A percentile compares a stretch with the other conserved stretches of the same genome.
These are phyloP conservation scores for Exephanes ischioxanthus DNA, from an alignment of 2,888 invertebrate genomes.

Conservation along the genomic window DNA sequence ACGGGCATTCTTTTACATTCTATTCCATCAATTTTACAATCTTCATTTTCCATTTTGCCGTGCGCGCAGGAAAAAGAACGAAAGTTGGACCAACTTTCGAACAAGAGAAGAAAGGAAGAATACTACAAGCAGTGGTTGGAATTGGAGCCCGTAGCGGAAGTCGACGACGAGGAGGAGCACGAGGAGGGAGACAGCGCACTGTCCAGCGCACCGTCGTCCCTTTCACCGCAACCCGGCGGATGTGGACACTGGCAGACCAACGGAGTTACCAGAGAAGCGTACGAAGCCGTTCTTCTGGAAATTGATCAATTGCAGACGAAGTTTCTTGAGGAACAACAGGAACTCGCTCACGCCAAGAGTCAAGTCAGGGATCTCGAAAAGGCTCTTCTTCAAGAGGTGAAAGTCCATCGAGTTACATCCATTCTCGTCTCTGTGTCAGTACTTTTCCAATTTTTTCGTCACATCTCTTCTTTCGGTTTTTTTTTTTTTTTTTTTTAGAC, in stretches of 20 bases:
- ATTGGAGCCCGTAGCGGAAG: constrained; percentile 82
- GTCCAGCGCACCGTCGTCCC: constrained; percentile 90
- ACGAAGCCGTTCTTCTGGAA: constrained; percentile 83
- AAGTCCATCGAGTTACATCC: constrained; percentile 27
- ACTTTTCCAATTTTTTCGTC: neutral
- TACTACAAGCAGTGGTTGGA: constrained; percentile 82
- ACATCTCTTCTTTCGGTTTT: neutral
- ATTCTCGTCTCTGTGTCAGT: neutral
- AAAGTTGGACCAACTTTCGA: constrained; percentile 80
- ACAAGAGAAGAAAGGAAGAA: constrained; percentile 80
- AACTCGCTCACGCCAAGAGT: constrained; percentile 85
- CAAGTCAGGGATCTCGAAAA: constrained; percentile 86
- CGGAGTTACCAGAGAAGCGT: constrained; percentile 78
- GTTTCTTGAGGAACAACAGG: constrained; percentile 82
- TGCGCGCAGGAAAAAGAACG: constrained; percentile 79
- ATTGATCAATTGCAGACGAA: constrained; percentile 79
- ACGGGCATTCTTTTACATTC: neutral
- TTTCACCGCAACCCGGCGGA: constrained; percentile 88
- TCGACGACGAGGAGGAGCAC: constrained; percentile 81
- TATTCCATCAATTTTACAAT: neutral
- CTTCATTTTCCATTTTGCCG: neutral
- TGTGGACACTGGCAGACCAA: constrained; percentile 74
- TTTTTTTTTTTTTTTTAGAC: constrained; percentile 71
- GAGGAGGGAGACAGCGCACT: constrained; percentile 89
- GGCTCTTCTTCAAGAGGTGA: constrained; percentile 84